Percentiles rank a stretch among this genome's conserved stretches.
Evolutionary conservation across 2,888 invertebrate species (phyloP).

Genomic region (Hemaris fuciformis): DNA sequence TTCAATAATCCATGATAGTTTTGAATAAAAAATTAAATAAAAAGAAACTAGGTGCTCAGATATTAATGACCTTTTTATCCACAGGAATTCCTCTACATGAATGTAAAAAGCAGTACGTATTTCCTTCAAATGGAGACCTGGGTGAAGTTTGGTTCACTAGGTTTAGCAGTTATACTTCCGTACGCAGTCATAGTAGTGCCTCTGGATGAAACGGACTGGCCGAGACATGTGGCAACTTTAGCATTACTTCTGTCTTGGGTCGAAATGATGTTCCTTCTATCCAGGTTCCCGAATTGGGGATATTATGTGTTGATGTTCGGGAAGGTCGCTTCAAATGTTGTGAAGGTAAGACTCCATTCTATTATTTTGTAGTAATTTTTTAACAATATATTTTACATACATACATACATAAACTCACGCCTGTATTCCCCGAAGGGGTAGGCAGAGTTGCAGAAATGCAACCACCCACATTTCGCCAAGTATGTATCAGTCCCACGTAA

Average conservation of each 20-base stretch:
- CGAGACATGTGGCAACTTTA: slow-evolving; percentile 74
- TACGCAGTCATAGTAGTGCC: slow-evolving; percentile 47
- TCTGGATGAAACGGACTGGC: slow-evolving; percentile 55
- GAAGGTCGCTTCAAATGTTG: slow-evolving; percentile 79
- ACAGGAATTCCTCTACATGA: slow-evolving; percentile 80
- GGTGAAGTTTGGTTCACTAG: slow-evolving; percentile 77
- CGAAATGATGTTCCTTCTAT: slow-evolving; percentile 80
- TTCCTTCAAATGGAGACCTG: slow-evolving; percentile 79
- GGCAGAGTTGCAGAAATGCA: too few relatives aligned
- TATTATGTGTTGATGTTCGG: slow-evolving; percentile 83
- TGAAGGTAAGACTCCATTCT: slow-evolving; percentile 71
- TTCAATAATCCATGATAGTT: too few relatives aligned
- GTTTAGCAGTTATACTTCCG: slow-evolving; percentile 67
- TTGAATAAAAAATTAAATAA: neutral
- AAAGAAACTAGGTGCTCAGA: too few relatives aligned
- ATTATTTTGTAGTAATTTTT: slow-evolving; percentile 11
- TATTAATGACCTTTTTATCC: slow-evolving; percentile 21
- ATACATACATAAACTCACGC: too few relatives aligned
- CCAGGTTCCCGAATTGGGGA: slow-evolving; percentile 81
- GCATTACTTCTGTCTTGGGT: slow-evolving; percentile 80
- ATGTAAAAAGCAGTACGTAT: slow-evolving; percentile 70
- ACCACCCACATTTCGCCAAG: too few relatives aligned
- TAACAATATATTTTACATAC: too few relatives aligned
- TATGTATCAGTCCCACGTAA: too few relatives aligned
- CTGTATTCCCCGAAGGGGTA: too few relatives aligned